Evolutionary conservation across 2,888 invertebrate species (phyloP).

Genomic region (Hirudinaria manillensis): DNA sequence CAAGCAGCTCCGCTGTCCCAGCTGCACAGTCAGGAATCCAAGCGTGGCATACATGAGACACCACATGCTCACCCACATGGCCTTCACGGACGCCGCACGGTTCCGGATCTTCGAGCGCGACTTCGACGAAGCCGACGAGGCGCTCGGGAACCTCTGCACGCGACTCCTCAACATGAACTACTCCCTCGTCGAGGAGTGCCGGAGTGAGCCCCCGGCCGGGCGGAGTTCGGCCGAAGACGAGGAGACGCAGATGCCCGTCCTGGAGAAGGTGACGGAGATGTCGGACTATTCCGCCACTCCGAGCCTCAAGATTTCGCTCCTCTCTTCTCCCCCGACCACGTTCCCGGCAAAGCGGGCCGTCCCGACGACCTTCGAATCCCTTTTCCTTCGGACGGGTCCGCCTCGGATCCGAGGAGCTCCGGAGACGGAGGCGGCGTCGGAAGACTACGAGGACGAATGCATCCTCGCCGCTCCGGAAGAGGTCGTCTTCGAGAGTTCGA

Average conservation of each 20-base stretch:
- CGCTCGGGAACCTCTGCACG: conserved; percentile 19
- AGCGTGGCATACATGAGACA: conserved; percentile 29
- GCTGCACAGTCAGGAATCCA: conserved; percentile 24
- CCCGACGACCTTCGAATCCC: background rate
- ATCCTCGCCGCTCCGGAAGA: background rate
- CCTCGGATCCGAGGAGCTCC: background rate
- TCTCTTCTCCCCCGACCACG: background rate
- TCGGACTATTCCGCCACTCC: background rate
- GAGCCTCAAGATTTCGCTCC: background rate
- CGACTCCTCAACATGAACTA: conserved; percentile 29
- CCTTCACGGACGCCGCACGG: conserved; percentile 25
- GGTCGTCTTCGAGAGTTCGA: background rate
- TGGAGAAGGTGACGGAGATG: conserved; percentile 22
- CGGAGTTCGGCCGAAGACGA: conserved; percentile 2
- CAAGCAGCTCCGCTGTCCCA: conserved; percentile 26
- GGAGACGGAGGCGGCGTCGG: background rate
- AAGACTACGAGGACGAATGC: background rate
- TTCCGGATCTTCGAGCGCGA: conserved; percentile 13
- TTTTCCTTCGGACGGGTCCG: background rate
- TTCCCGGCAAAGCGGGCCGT: background rate
- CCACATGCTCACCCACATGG: conserved; percentile 30
- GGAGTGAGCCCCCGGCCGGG: background rate
- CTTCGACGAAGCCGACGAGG: conserved; percentile 21
- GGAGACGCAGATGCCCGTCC: conserved; percentile 20
- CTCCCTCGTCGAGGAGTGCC: conserved; percentile 11